A percentile compares a stretch with the other conserved stretches of the same genome.
These are phyloP conservation scores for Galaxea fascicularis DNA, from an alignment of 92 coral and sea anemone genomes.

Conservation along the genomic window DNA sequence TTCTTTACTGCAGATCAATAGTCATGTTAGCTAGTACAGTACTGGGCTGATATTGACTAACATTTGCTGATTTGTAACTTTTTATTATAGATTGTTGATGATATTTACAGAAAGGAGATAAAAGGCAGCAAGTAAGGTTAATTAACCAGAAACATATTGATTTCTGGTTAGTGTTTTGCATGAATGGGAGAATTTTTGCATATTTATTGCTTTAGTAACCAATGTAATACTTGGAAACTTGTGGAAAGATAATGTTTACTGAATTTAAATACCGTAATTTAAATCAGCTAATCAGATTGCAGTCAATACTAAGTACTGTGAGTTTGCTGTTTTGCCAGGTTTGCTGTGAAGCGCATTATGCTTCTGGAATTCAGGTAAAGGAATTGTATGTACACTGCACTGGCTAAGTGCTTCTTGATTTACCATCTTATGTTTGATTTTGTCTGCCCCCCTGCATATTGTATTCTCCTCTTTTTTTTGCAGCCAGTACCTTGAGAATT, in stretches of 20 bases:
- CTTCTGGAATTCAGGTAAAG: conserved; percentile 97
- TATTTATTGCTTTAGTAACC: neutral
- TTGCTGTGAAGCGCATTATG: conserved; percentile 90
- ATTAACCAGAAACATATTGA: too few species aligned
- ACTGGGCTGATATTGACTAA: neutral
- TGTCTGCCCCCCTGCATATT: too few species aligned
- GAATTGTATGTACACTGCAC: too few species aligned
- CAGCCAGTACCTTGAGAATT: conserved; percentile 95
- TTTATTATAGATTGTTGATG: conserved; percentile 76
- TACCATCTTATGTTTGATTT: too few species aligned
- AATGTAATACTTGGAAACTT: neutral
- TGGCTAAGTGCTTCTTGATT: too few species aligned
- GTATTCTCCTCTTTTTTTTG: neutral
- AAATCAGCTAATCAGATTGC: neutral
- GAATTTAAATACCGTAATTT: too few species aligned
- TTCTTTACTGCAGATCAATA: too few species aligned
- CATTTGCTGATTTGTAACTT: neutral
- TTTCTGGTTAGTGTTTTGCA: neutral
- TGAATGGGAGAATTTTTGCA: too few species aligned
- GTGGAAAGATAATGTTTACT: neutral
- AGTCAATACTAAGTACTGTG: neutral
- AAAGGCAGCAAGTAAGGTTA: conserved; percentile 90
- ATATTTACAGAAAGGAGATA: conserved; percentile 84
- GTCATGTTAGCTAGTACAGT: neutral
- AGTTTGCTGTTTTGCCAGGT: conserved; percentile 56